A percentile compares a stretch with the other conserved stretches of the same genome.
phyloP scores from a whole-genome alignment of 2,113 vertebrate genomes.

The Scomber scombrus region DNA sequence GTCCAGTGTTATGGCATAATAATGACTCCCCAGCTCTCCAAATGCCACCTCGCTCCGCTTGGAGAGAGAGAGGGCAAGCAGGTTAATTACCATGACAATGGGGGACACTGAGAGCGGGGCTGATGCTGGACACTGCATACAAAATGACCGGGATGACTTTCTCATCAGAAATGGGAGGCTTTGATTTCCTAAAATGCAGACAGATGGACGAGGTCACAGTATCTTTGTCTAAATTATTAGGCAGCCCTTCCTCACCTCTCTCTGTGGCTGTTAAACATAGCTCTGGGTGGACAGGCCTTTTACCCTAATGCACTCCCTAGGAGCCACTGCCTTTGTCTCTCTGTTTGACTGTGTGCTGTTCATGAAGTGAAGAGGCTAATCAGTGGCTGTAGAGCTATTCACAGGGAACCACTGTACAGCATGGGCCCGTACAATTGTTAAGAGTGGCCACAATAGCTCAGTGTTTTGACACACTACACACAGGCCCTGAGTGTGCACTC shows the following conservation, averaged over 20 bases:
- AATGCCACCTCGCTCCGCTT: constrained; percentile 85
- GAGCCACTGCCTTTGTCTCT: constrained; percentile 69
- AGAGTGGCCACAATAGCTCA: constrained; percentile 70
- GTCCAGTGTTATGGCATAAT: constrained; percentile 81
- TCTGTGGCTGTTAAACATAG: constrained; percentile 68
- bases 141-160: constrained; percentile 79
- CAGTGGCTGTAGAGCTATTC: constrained; percentile 74
- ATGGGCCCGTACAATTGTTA: constrained; percentile 75
- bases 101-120: constrained; percentile 73
- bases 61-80: constrained; percentile 72
- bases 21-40: constrained; percentile 86
- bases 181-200: constrained; percentile 83
- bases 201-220: constrained; percentile 83
- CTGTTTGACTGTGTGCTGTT: constrained; percentile 79
- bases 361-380: constrained; percentile 83
- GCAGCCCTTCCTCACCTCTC: constrained; percentile 80
- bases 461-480: constrained; percentile 70
- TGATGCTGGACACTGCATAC: constrained; percentile 78
- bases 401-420: constrained; percentile 76
- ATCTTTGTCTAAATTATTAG: constrained; percentile 88
- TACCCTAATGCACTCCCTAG: constrained; percentile 50
- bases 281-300: constrained; percentile 61
- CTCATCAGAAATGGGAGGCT: constrained; percentile 80
- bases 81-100: constrained; percentile 90
- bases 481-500: constrained; percentile 68